Evolutionary conservation across 2,888 invertebrate genomes (phyloP).

Genomic region (Leptodirus hochenwartii): DNA sequence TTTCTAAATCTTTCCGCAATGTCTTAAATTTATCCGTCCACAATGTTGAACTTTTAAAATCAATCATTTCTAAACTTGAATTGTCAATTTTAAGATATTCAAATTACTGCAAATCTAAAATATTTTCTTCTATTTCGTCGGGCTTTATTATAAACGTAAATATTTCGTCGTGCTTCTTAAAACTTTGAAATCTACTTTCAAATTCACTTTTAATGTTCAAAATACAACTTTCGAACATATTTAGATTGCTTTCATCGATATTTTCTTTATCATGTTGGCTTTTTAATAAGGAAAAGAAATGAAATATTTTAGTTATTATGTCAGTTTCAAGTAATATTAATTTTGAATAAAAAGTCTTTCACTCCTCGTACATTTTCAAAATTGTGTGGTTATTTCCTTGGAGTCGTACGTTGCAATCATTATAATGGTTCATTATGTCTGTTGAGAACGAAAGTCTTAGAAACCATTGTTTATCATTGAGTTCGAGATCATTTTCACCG

Average conservation of each 20-base stretch:
- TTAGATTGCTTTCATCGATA: conserved; percentile 8
- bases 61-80: conserved; percentile 10
- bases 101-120: conserved; percentile 10
- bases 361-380: conserved; percentile 15
- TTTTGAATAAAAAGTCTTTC: conserved; percentile 13
- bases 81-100: conserved; percentile 9
- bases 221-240: conserved; percentile 8
- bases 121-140: conserved; percentile 10
- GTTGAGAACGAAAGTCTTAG: conserved; percentile 9
- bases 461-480: conserved; percentile 11
- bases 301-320: conserved; percentile 12
- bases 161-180: conserved; percentile 9
- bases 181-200: conserved; percentile 9
- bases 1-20: conserved; percentile 12
- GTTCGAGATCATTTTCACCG: conserved; percentile 13
- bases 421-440: conserved; percentile 9
- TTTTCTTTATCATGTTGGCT: conserved; percentile 12
- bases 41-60: conserved; percentile 11
- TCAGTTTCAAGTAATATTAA: conserved; percentile 13
- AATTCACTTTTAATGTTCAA: conserved; percentile 7
- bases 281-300: conserved; percentile 12
- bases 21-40: conserved; percentile 12
- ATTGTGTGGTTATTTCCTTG: conserved; percentile 14
- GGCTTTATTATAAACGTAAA: conserved; percentile 10
- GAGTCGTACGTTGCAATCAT: conserved; percentile 11